Conservation (phyloP, 2,797 vertebrate genomes). For the Lutjanus campechanus region DNA sequence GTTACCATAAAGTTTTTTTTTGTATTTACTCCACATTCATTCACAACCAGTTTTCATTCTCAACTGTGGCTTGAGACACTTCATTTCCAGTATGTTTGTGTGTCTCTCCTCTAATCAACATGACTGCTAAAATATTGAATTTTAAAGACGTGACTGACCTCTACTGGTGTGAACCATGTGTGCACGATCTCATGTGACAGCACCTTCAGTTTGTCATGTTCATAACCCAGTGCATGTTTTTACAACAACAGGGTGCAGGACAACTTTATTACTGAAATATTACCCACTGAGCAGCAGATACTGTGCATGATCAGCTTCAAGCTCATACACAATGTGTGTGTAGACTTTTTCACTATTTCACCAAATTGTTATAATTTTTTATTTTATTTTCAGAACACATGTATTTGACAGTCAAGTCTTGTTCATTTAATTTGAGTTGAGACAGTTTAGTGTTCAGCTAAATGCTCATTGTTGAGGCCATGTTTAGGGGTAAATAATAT, state of each 20-base stretch:
- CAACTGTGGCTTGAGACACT: not conserved
- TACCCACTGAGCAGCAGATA: not conserved
- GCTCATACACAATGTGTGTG: not conserved
- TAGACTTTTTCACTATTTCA: not conserved
- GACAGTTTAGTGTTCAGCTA: not conserved
- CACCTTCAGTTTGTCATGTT: not conserved
- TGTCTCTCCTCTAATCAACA: not conserved
- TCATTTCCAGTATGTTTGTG: not conserved
- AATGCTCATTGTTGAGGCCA: not conserved
- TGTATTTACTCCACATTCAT: not conserved
- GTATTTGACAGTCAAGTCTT: not conserved
- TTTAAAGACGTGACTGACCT: constrained; percentile 22
- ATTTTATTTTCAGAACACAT: too few species aligned
- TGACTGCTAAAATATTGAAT: not conserved
- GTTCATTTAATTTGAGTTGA: not conserved
- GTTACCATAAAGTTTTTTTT: not conserved
- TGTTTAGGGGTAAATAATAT: not conserved
- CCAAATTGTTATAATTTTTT: not conserved
- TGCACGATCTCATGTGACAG: not conserved
- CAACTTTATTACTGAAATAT: not conserved
- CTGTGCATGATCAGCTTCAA: not conserved
- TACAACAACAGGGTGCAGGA: not conserved
- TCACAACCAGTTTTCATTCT: not conserved
- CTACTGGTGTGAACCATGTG: constrained; percentile 18
- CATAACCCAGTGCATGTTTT: not conserved